These are phyloP conservation scores for Augiades crinisus DNA, from an alignment of 2,888 invertebrate species.

Conservation along the genomic window DNA sequence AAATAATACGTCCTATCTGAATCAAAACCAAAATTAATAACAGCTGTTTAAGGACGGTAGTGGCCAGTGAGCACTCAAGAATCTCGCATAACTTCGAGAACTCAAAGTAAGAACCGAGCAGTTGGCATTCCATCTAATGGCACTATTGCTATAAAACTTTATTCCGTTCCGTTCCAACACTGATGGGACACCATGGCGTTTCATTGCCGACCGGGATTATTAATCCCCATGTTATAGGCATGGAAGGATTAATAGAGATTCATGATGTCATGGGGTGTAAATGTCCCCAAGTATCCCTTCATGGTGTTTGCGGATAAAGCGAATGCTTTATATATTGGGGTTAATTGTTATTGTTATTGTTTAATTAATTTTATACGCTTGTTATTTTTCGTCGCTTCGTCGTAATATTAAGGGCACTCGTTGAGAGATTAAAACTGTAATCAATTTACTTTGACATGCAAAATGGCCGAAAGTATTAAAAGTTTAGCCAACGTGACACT, in stretches of 20 bases:
- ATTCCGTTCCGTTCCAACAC: constrained; percentile 7
- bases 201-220: constrained; percentile 15
- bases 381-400: no score
- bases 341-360: constrained; percentile 8
- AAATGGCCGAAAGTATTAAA: no score
- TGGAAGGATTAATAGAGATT: constrained; percentile 13
- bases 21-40: no score
- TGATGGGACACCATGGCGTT: constrained; percentile 23
- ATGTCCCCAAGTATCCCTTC: not conserved
- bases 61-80: no score
- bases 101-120: not conserved
- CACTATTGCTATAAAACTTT: constrained; percentile 25
- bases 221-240: constrained; percentile 2
- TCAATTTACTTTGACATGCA: no score
- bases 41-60: no score
- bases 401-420: no score
- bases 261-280: constrained; percentile 12
- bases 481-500: no score
- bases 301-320: not conserved
- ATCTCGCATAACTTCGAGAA: no score
- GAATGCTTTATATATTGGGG: constrained; percentile 4
- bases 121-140: not conserved
- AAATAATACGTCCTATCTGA: no score
- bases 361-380: not conserved
- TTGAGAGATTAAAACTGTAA: no score